Conservation (phyloP, 2,888 invertebrate genomes). For the Scaptodrosophila latifasciaeformis region DNA sequence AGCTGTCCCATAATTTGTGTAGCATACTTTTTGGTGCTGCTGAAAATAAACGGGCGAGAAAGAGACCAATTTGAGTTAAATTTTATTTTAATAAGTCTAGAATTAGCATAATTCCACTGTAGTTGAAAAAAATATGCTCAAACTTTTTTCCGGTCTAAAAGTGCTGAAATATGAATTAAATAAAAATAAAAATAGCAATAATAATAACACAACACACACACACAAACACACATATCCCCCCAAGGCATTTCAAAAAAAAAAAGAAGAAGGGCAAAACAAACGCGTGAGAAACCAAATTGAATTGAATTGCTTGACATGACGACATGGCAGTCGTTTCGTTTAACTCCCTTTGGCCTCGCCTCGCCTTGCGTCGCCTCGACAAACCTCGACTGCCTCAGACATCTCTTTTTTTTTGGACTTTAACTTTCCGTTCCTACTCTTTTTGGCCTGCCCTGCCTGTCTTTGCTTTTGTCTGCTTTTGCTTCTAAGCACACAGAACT, state of each 20-base stretch:
- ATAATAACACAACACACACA: conserved; percentile 16
- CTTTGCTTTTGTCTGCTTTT: too few species aligned
- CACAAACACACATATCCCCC: conserved; percentile 5
- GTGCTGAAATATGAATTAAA: conserved; percentile 52
- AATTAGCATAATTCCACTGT: too few species aligned
- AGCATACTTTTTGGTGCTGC: neutral
- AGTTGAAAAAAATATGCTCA: too few species aligned
- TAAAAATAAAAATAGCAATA: conserved; percentile 42
- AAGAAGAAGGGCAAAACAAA: conserved; percentile 64
- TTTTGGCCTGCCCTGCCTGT: too few species aligned
- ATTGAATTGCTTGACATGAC: conserved; percentile 69
- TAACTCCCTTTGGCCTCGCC: neutral
- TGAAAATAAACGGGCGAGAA: too few species aligned
- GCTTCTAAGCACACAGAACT: too few species aligned
- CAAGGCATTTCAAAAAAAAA: conserved; percentile 25
- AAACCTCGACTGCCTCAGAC: conserved; percentile 2
- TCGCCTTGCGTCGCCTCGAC: conserved; percentile 5
- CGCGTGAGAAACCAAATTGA: conserved; percentile 67
- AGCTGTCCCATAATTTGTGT: neutral
- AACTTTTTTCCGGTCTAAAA: too few species aligned
- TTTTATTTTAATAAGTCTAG: too few species aligned
- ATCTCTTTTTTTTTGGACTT: too few species aligned
- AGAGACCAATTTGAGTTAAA: too few species aligned
- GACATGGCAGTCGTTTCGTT: conserved; percentile 35
- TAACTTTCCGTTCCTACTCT: too few species aligned